Base-by-base conservation (phyloP, 2,888 invertebrate genomes). In the Clunio marinus region DNA sequence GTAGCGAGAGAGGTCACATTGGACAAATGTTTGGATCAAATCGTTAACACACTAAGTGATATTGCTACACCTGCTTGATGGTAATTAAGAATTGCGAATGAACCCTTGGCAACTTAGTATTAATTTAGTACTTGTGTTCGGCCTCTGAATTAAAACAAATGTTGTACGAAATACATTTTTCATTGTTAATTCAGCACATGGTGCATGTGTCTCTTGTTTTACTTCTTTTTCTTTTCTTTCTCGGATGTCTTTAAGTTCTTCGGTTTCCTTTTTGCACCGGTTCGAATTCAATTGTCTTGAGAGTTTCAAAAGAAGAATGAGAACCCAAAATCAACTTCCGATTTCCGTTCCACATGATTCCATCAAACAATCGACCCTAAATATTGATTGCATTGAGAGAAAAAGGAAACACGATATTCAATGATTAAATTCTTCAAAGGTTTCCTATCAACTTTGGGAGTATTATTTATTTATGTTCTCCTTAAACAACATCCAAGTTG, bases 301-400 rank as follows among this genome's bases (percentile, higher is more conserved):
- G n/a, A n/a, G n/a, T n/a, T n/a, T n/a, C n/a, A n/a, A n/a, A n/a
- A n/a, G n/a, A n/a, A 59, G 28, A 63, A 45, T 45, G 45, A 28
- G 32, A 32, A 28, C 35, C 24, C 35, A 46, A 22, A 63, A 63
- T 63, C 63, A 63, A 63, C 63, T 63, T 63, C 63, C 63, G 63
- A 63, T 63, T 63, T 63, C 63, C 62, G 37, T 17, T 62, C 41
- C 13, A 60, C 37, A 62, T 62, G 62, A 24, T 41, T 41, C 41
- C 4, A 32, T 32, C 8, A n/a, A 46, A 7, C 2, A 8, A 2
- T 55, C 15, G 15, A 15, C 7, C n/a, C 17, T 58, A 17, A 15
- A 27, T 10, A 59, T 20, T 32, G 41, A 37, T 41, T 62, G 62
- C 24, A 20, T 24, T 57, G 37, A 41, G 27, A 24, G 17, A 57